These are phyloP conservation scores for Myotis brandtii DNA, from an alignment of 2,113 vertebrate species.

Conservation along the genomic window DNA sequence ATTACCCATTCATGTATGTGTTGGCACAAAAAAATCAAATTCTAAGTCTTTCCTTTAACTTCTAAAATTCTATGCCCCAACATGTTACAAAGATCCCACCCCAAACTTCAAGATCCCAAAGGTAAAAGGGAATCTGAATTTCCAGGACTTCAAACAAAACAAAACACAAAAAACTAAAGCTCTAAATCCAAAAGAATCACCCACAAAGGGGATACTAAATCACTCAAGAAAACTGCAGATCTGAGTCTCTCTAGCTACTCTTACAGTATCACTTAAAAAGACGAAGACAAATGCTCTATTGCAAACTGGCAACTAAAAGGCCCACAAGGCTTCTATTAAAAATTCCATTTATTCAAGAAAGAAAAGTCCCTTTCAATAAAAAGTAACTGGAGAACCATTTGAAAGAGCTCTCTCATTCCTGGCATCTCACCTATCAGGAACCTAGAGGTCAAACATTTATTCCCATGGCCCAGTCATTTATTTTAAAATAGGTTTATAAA, in stretches of 20 bases:
- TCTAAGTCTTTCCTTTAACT: conserved; percentile 15
- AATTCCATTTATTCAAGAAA: conserved; percentile 43
- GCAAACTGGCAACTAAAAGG: not conserved
- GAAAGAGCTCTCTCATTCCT: not conserved
- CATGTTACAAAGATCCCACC: not conserved
- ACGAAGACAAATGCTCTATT: conserved; percentile 47
- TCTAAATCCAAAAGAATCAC: not conserved
- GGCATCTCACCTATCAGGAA: conserved; percentile 37
- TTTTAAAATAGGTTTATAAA: not conserved
- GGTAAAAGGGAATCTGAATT: conserved; percentile 33
- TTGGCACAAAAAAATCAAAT: conserved; percentile 37
- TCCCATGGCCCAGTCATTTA: conserved; percentile 10
- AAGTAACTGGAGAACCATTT: not conserved
- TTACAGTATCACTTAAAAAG: not conserved
- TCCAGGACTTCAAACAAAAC: not conserved
- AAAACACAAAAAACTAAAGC: not conserved
- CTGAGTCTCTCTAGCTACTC: not conserved
- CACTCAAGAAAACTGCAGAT: not conserved
- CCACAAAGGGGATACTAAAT: not conserved
- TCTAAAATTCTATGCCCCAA: not conserved
- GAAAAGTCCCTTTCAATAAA: conserved; percentile 44
- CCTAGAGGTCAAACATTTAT: conserved; percentile 37
- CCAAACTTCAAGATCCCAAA: conserved; percentile 29
- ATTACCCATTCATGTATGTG: not conserved
- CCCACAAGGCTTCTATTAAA: conserved; percentile 51